phyloP scores from a whole-genome alignment of 23 tunicate genomes.

The Botrylloides violaceus region DNA sequence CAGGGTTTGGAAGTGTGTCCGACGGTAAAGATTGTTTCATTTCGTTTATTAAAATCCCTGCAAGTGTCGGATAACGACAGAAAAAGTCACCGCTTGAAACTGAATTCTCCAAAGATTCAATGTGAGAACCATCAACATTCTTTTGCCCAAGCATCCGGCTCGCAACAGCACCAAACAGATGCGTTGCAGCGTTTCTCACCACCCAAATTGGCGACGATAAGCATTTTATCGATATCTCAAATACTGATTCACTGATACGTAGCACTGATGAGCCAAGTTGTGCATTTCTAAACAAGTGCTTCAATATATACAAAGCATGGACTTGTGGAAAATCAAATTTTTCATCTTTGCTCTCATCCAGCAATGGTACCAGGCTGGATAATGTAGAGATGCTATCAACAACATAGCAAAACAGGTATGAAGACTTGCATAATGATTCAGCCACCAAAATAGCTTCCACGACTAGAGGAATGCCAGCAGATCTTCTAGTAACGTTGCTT shows the following conservation, averaged over 20 bases:
- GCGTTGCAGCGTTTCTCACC: constrained; percentile 75
- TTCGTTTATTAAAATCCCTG: background rate
- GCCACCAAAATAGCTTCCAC: constrained; percentile 58
- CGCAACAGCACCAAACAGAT: constrained; percentile 46
- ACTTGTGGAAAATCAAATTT: constrained; percentile 59
- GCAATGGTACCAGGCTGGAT: background rate
- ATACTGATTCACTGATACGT: background rate
- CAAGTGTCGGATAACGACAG: constrained; percentile 38
- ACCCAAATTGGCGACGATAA: constrained; percentile 54
- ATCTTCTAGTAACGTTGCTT: constrained; percentile 63
- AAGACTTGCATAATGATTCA: background rate
- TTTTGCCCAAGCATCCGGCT: constrained; percentile 80
- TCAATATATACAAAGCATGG: constrained; percentile 50
- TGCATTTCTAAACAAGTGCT: constrained; percentile 39
- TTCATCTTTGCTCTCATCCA: background rate
- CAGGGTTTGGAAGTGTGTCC: background rate
- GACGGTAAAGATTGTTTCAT: constrained; percentile 2
- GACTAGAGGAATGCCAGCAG: constrained; percentile 71
- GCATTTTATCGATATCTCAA: constrained; percentile 32
- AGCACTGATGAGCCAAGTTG: constrained; percentile 21
- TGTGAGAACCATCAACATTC: constrained; percentile 35
- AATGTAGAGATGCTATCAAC: background rate
- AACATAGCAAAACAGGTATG: background rate
- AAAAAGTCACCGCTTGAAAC: constrained; percentile 62
- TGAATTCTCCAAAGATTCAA: constrained; percentile 26